Evolutionary conservation across 1,140 invertebrate species (phyloP), one percentile per base, ranked within the genome.

Genomic region (Solenopsis fugax): DNA sequence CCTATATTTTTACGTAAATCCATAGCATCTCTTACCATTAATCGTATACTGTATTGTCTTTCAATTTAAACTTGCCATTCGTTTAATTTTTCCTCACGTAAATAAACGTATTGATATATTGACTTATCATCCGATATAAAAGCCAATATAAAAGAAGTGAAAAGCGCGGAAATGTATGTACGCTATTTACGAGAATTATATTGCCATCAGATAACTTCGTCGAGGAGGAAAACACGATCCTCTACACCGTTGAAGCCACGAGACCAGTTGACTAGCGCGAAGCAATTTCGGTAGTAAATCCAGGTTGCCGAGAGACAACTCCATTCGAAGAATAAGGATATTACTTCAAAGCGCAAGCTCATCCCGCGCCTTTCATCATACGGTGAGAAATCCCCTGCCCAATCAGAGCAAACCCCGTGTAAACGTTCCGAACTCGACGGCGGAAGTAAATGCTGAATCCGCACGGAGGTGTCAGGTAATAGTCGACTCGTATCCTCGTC

Each of bases 341-440:
- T 84, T 84, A 84, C 69, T 84, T 84, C 80, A 84, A 84, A 84
- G 69, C 80, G 54, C 69, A 60, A 84, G 71, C 69, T 84, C 80
- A 84, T 84, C 80, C 54, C 54, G 69, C 80, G 69, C 54, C 80
- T 84, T 84, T 84, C 80, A 84, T 84, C 80, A 75, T 69, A 60
- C 56, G 54, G 24, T 48, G 80, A 75, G 54, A 62, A 86, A 88
- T 86, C 69, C 81, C 78, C 60, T 67, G 56, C 69, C 84, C 71
- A 89, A 82, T 87, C 76, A 71, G 76, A 80, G 58, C 87, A 64
- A 73, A 50, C 41, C 56, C 71, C 64, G 76, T 87, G 88, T 76
- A 87, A 90, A 89, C 85, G 87, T 80, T 89, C 52, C 52, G 75
- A 86, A 85, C 81, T 89, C 77, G 73, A 56, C 87, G 60, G n/a